Conservation (phyloP, 53 echinoderm and acorn worm species). For the Patiria pectinifera region DNA sequence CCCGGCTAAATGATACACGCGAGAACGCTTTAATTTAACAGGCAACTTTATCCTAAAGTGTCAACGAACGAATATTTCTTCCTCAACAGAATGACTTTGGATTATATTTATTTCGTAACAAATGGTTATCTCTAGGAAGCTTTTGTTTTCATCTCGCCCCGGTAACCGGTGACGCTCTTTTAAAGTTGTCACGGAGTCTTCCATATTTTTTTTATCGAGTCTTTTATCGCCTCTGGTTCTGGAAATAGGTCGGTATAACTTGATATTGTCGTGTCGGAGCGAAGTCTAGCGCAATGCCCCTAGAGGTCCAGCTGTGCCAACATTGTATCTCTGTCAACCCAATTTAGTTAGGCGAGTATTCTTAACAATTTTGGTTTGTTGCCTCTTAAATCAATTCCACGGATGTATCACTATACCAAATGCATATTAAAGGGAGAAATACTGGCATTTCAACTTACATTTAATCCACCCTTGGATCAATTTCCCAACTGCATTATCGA, state of each 20-base stretch:
- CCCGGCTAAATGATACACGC: no score
- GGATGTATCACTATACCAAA: no score
- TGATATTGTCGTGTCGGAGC: neutral
- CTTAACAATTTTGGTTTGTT: neutral
- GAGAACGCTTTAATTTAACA: no score
- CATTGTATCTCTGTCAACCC: neutral
- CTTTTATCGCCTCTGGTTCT: constrained; percentile 2
- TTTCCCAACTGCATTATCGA: no score
- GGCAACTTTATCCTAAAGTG: neutral
- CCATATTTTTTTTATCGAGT: neutral
- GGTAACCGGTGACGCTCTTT: neutral
- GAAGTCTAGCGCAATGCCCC: neutral
- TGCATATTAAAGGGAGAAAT: no score
- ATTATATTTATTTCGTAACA: neutral
- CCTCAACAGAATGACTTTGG: neutral
- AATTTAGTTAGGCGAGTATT: neutral
- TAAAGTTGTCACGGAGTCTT: neutral
- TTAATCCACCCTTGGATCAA: no score
- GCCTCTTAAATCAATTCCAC: neutral
- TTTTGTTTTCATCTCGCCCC: neutral
- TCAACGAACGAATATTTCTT: neutral
- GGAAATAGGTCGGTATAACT: neutral
- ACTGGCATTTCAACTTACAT: no score
- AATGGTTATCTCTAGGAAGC: neutral
- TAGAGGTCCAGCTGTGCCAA: neutral